These are phyloP conservation scores for Dysmachus trigonus DNA, from an alignment of 2,888 invertebrate species.

Conservation along the genomic window DNA sequence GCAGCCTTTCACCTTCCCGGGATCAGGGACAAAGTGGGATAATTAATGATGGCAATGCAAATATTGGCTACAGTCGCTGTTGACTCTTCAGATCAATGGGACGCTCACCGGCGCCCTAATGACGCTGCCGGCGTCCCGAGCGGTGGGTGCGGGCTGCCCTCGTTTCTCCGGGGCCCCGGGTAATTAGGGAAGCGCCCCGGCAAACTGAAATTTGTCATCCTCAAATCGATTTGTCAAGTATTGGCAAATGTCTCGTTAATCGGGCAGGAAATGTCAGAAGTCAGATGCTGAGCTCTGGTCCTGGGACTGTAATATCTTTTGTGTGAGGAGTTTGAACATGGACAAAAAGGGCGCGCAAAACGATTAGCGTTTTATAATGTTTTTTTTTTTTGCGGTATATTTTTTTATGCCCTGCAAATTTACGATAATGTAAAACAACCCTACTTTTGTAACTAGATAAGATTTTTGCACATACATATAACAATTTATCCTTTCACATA, in stretches of 20 bases:
- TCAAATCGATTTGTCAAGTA: constrained; percentile 35
- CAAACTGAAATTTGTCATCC: constrained; percentile 45
- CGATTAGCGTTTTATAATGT: not conserved
- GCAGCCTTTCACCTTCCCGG: not conserved
- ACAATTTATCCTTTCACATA: too few species aligned
- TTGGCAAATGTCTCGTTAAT: constrained; percentile 40
- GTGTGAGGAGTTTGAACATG: not conserved
- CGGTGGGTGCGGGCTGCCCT: not conserved
- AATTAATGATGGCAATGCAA: constrained; percentile 50
- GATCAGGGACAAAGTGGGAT: constrained; percentile 21
- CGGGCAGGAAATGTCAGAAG: constrained; percentile 5
- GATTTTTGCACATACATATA: too few species aligned
- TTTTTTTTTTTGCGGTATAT: not conserved
- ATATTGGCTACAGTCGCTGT: constrained; percentile 45
- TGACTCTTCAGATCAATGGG: constrained; percentile 48
- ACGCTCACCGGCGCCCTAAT: constrained; percentile 33
- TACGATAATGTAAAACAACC: not conserved
- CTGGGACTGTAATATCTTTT: not conserved
- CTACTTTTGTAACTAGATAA: too few species aligned
- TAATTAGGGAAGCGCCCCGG: constrained; percentile 39
- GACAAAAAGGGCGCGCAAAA: not conserved
- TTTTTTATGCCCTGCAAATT: not conserved
- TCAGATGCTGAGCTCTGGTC: constrained; percentile 4
- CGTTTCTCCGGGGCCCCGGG: not conserved
- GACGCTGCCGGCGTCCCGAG: constrained; percentile 31